phyloP scores from a whole-genome alignment of 2,113 vertebrate species.

The Orthonyx spaldingii region DNA sequence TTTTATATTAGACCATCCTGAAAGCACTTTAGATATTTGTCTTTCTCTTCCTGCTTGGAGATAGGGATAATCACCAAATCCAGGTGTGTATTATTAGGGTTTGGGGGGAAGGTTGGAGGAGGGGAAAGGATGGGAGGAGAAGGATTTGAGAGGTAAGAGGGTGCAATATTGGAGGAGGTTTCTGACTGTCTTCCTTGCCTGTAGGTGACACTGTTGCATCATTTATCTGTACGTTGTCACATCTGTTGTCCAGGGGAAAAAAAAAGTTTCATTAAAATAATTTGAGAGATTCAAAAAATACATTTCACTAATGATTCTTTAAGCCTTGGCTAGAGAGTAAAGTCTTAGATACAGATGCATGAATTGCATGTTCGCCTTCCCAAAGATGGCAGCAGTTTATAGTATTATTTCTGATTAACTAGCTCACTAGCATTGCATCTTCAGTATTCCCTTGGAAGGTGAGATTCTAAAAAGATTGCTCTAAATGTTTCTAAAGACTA shows the following conservation, averaged over 20 bases:
- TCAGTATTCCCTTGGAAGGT: background rate
- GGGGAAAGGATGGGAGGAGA: background rate
- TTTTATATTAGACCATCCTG: slow-evolving; percentile 26
- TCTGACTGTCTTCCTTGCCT: slow-evolving; percentile 58
- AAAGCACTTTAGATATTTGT: slow-evolving; percentile 25
- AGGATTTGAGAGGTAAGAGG: background rate
- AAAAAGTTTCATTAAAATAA: slow-evolving; percentile 20
- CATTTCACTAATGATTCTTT: background rate
- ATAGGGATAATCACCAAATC: slow-evolving; percentile 8
- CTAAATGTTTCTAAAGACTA: slow-evolving; percentile 13
- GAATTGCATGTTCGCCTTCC: background rate
- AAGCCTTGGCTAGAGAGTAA: background rate
- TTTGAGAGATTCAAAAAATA: background rate
- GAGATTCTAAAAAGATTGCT: slow-evolving; percentile 6
- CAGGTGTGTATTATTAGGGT: background rate
- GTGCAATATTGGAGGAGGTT: background rate
- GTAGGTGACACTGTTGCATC: slow-evolving; percentile 78
- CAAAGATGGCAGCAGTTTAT: background rate
- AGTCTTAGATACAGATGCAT: background rate
- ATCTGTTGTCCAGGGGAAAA: slow-evolving; percentile 62
- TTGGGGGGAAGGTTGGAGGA: background rate
- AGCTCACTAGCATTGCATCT: background rate
- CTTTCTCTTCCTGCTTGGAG: background rate
- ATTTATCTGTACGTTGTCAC: slow-evolving; percentile 49
- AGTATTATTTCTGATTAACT: slow-evolving; percentile 29